A percentile compares a stretch with the other conserved stretches of the same genome.
phyloP scores from a whole-genome alignment of 2,888 invertebrate genomes.

The Hesperia comma region DNA sequence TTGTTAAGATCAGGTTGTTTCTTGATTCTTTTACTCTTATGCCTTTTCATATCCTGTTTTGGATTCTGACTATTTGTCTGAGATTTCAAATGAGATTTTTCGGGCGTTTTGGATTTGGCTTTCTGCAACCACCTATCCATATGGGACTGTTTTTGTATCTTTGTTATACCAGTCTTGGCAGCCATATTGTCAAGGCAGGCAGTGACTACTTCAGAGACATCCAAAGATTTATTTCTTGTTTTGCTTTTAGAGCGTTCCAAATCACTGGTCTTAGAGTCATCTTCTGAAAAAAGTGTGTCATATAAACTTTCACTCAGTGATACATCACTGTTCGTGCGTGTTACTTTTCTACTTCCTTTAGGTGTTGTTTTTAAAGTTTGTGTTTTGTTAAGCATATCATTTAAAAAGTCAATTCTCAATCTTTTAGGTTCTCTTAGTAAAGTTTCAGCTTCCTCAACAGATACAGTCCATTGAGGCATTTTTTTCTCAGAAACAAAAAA shows the following conservation, averaged over 20 bases:
- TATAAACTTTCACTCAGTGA: constrained; percentile 78
- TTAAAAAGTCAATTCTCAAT: constrained; percentile 82
- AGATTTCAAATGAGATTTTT: constrained; percentile 61
- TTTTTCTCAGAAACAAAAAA: constrained; percentile 82
- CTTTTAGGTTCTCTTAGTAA: constrained; percentile 82
- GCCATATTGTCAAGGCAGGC: constrained; percentile 80
- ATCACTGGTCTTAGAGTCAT: constrained; percentile 64
- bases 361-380: constrained; percentile 53
- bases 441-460: constrained; percentile 90
- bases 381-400: constrained; percentile 62
- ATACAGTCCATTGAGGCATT: constrained; percentile 86
- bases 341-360: constrained; percentile 63
- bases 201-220: constrained; percentile 77
- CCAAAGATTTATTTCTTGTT: constrained; percentile 65
- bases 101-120: constrained; percentile 79
- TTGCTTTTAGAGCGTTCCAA: constrained; percentile 57
- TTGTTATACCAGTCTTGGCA: constrained; percentile 77
- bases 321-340: constrained; percentile 72
- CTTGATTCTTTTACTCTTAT: constrained; percentile 40
- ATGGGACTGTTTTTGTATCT: constrained; percentile 77
- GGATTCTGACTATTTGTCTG: constrained; percentile 36
- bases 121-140: constrained; percentile 81
- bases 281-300: constrained; percentile 75
- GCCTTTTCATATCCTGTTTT: constrained; percentile 13
- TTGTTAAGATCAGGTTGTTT: constrained; percentile 53